Percentiles rank a stretch among this genome's conserved stretches.
Evolutionary conservation across 2,797 vertebrate species (phyloP).

Genomic region (Molossus molossus): DNA sequence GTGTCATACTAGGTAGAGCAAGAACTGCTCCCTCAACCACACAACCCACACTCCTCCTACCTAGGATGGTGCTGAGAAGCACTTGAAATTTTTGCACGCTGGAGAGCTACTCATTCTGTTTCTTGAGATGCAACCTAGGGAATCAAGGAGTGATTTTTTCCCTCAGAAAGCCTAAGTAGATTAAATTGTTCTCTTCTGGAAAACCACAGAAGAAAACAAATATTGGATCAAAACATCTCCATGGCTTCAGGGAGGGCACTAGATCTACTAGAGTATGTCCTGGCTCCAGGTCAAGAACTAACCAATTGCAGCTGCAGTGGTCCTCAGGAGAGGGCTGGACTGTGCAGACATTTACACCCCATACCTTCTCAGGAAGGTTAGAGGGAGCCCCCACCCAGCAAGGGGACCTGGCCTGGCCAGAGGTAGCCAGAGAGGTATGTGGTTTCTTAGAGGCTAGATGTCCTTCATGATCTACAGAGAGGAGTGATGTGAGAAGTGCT

Average conservation of each 20-base stretch:
- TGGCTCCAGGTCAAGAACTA: conserved; percentile 35
- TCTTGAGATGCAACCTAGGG: conserved; percentile 21
- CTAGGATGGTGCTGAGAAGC: background rate
- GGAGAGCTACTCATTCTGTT: background rate
- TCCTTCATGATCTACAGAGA: background rate
- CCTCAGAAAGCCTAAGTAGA: background rate
- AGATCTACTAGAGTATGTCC: background rate
- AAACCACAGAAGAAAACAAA: conserved; percentile 64
- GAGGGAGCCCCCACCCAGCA: background rate
- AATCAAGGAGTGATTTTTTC: background rate
- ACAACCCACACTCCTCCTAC: no score
- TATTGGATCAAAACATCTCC: background rate
- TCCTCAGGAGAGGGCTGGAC: conserved; percentile 9
- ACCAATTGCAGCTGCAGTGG: conserved; percentile 38
- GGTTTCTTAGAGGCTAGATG: background rate
- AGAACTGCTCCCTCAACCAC: no score
- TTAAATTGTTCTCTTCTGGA: conserved; percentile 15
- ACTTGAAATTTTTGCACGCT: background rate
- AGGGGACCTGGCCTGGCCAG: background rate
- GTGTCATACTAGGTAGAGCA: background rate
- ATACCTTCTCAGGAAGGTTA: background rate
- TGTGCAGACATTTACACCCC: background rate
- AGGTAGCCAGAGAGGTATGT: background rate
- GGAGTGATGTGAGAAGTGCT: background rate
- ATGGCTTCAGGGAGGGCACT: conserved; percentile 33